phyloP scores from a whole-genome alignment of 1,140 invertebrate species.

The Nylanderia fulva region DNA sequence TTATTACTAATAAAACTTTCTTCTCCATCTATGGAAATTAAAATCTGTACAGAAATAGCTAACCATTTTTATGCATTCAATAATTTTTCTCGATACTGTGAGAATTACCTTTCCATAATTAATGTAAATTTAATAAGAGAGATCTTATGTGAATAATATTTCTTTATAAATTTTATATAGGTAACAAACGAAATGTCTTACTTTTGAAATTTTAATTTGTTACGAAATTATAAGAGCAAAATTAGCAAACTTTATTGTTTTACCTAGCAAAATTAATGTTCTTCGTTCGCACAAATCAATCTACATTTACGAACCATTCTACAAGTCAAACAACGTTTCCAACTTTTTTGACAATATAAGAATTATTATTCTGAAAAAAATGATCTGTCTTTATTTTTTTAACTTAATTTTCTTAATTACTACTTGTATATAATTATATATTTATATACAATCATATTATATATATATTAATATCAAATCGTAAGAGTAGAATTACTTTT shows the following conservation, averaged over 20 bases:
- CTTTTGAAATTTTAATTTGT: background rate
- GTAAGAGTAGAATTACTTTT: constrained; percentile 1
- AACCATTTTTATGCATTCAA: background rate
- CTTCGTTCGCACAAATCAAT: background rate
- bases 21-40: background rate
- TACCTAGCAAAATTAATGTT: background rate
- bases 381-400: background rate
- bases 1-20: too few relatives aligned
- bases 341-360: background rate
- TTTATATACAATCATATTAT: background rate
- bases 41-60: too few relatives aligned
- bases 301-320: background rate
- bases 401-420: background rate
- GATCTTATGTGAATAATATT: background rate
- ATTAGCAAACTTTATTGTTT: too few relatives aligned
- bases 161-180: background rate
- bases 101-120: background rate
- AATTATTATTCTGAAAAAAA: background rate
- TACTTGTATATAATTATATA: background rate
- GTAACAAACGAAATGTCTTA: background rate
- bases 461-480: background rate
- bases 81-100: background rate
- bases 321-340: background rate
- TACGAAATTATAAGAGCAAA: too few relatives aligned
- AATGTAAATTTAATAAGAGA: background rate